Evolutionary conservation across 2,888 invertebrate genomes (phyloP).

Genomic region (Melinaea menophilus): DNA sequence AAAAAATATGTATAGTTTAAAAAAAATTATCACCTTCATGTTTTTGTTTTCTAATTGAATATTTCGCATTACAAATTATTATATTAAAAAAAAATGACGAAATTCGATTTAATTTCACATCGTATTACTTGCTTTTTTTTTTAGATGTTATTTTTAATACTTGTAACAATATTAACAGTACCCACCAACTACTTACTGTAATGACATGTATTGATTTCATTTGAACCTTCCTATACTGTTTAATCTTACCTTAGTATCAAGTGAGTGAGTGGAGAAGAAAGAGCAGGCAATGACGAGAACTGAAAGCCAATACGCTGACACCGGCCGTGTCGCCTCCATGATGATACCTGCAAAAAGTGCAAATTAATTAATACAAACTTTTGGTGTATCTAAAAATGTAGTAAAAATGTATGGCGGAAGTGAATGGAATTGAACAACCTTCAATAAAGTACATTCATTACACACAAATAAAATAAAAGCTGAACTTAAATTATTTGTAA

Average conservation of each 20-base stretch:
- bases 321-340: conserved; percentile 61
- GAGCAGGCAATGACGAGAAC: conserved; percentile 63
- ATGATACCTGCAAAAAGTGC: conserved; percentile 48
- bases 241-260: conserved; percentile 62
- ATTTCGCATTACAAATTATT: too few species aligned
- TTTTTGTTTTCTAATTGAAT: too few species aligned
- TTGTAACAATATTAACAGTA: background rate
- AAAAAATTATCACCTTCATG: too few species aligned
- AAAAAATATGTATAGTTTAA: too few species aligned
- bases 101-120: too few species aligned
- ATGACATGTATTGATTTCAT: conserved; percentile 9
- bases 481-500: background rate
- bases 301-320: conserved; percentile 67
- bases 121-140: too few species aligned
- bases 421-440: background rate
- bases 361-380: background rate
- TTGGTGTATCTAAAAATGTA: background rate
- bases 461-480: background rate
- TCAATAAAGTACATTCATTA: background rate
- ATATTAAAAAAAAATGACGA: too few species aligned
- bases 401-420: conserved; percentile 1
- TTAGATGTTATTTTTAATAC: too few species aligned
- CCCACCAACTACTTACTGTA: background rate
- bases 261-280: conserved; percentile 62
- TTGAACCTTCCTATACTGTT: background rate